Base-by-base conservation (phyloP, 2,797 vertebrate species). In the Enteromius anoplus region DNA sequence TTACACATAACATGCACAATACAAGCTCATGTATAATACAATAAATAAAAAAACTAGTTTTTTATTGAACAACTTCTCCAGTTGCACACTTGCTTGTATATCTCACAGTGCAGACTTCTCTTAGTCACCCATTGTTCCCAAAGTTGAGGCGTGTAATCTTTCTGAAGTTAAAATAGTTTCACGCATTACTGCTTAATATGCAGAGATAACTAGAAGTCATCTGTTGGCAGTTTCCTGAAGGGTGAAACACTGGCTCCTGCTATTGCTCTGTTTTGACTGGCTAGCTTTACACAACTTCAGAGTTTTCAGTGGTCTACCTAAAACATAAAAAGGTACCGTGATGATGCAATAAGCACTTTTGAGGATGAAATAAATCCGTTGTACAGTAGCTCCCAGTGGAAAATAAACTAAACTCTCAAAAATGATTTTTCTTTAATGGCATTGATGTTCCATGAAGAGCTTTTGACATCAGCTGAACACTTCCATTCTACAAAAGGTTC, bases 1-100 rank as follows among this genome's bases (percentile, higher is more conserved):
- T 23, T 51, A 7, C 47, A 80, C 66, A 68, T 55, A 60, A 79
- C 51, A 76, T 37, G 19, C 68, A 83, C 12, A 40, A 75, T 58
- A 82, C 77, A 45, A 49, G n/a, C 5, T 51, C 14, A 70, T 45
- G 32, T 32, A 80, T 34, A 75, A 17, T 0, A 69, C 2, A 58
- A 26, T 19, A n/a, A 62, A 29, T 19, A 40, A 34, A 66, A 66
- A 58, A 2, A 55, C 3, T 26, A 75, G 12, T 2, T 42, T 40
- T 40, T 14, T 15, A 72, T 72, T 51, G 1, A 32, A 17, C 42
- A 23, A 42, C 42, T 47, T 71, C 23, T 71, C 42, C 42, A 29
- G 37, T 69, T 17, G 23, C 23, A 49, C 9, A 73, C 4, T 75
- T 3, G n/a, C 40, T 37, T 40, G 23, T 26, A 26, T 40, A 77